phyloP scores from a whole-genome alignment of 2,113 vertebrate species.

The Xenus cinereus region DNA sequence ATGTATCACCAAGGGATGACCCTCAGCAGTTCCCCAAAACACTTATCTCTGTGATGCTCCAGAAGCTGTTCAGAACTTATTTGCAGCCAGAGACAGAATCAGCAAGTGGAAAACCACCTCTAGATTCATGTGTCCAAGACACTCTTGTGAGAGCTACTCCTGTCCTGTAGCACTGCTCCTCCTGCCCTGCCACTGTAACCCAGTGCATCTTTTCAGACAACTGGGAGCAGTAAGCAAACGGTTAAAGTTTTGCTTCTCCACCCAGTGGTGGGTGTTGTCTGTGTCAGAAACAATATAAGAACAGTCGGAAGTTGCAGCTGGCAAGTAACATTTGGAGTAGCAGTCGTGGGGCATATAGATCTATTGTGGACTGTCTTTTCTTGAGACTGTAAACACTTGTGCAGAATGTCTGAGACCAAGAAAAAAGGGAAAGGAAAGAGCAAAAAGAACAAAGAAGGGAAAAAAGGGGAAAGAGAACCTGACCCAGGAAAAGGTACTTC shows the following conservation, averaged over 20 bases:
- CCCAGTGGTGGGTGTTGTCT: slow-evolving; percentile 74
- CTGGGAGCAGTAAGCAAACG: slow-evolving; percentile 59
- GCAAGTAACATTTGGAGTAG: slow-evolving; percentile 65
- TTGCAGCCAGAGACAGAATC: neutral
- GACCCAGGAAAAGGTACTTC: slow-evolving; percentile 73
- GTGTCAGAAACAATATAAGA: slow-evolving; percentile 74
- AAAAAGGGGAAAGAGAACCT: slow-evolving; percentile 73
- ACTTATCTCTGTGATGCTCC: neutral
- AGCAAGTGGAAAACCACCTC: neutral
- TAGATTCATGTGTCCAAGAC: neutral
- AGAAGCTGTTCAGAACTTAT: neutral
- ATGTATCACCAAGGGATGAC: neutral
- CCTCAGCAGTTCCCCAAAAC: neutral
- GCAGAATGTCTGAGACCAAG: slow-evolving; percentile 77
- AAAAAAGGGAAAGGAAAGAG: slow-evolving; percentile 76
- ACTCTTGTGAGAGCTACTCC: neutral
- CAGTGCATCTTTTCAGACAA: slow-evolving; percentile 37
- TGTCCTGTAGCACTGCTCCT: neutral
- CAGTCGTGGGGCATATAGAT: slow-evolving; percentile 61
- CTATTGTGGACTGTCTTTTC: slow-evolving; percentile 60
- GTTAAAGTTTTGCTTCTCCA: slow-evolving; percentile 70
- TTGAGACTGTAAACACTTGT: slow-evolving; percentile 61
- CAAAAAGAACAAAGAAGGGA: slow-evolving; percentile 79
- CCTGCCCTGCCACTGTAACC: neutral
- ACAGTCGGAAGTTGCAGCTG: slow-evolving; percentile 69